phyloP scores from a whole-genome alignment of 1,140 invertebrate genomes.

The Ridgeia piscesae region DNA sequence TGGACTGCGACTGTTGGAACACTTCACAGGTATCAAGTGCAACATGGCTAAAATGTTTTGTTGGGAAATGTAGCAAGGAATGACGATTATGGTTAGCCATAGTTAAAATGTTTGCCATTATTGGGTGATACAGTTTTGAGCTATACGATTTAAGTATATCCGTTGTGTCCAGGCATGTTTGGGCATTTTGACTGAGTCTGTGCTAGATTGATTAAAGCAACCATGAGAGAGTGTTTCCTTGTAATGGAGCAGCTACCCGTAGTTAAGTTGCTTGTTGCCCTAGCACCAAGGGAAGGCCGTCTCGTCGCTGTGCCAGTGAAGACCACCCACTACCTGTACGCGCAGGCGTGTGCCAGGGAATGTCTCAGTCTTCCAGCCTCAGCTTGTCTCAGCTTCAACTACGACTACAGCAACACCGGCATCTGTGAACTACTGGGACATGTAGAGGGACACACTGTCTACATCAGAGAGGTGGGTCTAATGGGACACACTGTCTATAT shows the following conservation, averaged over 20 bases:
- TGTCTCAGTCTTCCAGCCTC: background rate
- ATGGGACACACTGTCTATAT: too few species aligned
- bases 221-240: too few species aligned
- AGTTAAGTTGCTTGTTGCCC: background rate
- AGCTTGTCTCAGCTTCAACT: background rate
- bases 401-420: background rate
- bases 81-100: too few species aligned
- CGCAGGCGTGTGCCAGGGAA: background rate
- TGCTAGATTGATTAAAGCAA: too few species aligned
- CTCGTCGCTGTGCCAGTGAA: background rate
- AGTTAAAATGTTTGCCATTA: too few species aligned
- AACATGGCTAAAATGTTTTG: too few species aligned
- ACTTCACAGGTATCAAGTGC: background rate
- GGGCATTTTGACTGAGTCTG: too few species aligned
- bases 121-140: too few species aligned
- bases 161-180: too few species aligned
- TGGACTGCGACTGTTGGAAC: slow-evolving; percentile 1
- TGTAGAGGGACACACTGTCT: background rate
- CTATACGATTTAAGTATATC: too few species aligned
- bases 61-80: too few species aligned
- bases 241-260: background rate
- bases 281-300: background rate
- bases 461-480: background rate
- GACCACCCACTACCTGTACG: background rate
- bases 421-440: background rate